Conservation (phyloP, 23 tunicate species). For the Oikopleura vanhoeffeni region DNA sequence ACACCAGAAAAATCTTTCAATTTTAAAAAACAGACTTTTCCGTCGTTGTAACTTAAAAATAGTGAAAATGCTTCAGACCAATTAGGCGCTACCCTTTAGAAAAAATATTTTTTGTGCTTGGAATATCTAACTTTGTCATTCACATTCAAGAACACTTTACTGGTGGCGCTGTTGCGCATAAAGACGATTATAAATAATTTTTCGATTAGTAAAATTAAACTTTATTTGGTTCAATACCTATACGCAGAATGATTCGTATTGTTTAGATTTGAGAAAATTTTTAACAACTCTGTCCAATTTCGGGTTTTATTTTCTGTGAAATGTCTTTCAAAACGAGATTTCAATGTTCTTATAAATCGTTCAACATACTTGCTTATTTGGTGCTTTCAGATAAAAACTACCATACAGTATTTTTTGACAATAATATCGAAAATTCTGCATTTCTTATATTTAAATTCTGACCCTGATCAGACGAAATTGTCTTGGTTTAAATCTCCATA, state of each 20-base stretch:
- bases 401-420: too few relatives aligned
- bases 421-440: too few relatives aligned
- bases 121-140: background rate
- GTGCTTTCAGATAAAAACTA: too few relatives aligned
- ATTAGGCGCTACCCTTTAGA: background rate
- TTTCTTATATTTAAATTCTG: too few relatives aligned
- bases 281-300: too few relatives aligned
- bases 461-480: too few relatives aligned
- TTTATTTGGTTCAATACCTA: background rate
- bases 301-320: too few relatives aligned
- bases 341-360: too few relatives aligned
- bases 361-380: too few relatives aligned
- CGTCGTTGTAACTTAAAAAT: background rate
- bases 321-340: too few relatives aligned
- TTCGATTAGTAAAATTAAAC: background rate
- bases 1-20: background rate
- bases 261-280: too few relatives aligned
- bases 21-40: background rate
- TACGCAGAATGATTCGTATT: background rate
- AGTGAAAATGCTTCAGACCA: background rate
- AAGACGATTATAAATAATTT: background rate
- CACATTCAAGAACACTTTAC: background rate
- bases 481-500: too few relatives aligned
- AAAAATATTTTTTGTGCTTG: background rate
- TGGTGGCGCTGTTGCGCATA: background rate